Conservation (phyloP, 2,888 invertebrate species). For the Lymantria dispar region DNA sequence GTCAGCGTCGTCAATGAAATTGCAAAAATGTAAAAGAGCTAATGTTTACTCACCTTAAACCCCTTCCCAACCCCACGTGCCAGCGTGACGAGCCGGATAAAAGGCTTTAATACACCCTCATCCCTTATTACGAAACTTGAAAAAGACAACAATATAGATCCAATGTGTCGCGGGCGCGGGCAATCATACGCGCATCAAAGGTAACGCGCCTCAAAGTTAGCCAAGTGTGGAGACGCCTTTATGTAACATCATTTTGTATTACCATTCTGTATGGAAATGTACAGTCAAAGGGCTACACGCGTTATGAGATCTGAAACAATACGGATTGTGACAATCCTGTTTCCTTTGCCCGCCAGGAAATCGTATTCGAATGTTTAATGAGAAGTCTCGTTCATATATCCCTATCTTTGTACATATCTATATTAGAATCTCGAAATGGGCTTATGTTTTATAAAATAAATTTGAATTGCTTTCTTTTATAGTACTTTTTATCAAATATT, state of each 20-base stretch:
- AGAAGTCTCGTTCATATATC: slow-evolving; percentile 55
- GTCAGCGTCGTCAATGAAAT: slow-evolving; percentile 76
- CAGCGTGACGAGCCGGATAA: slow-evolving; percentile 82
- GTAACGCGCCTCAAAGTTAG: slow-evolving; percentile 69
- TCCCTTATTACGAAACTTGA: slow-evolving; percentile 83
- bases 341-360: slow-evolving; percentile 72
- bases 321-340: slow-evolving; percentile 77
- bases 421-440: not conserved
- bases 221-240: slow-evolving; percentile 76
- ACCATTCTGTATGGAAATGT: slow-evolving; percentile 60
- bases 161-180: slow-evolving; percentile 81
- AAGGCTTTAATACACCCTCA: slow-evolving; percentile 83
- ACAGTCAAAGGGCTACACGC: slow-evolving; percentile 75
- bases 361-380: slow-evolving; percentile 77
- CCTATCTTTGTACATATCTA: not conserved
- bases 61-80: slow-evolving; percentile 77
- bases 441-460: not conserved
- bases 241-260: slow-evolving; percentile 64
- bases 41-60: slow-evolving; percentile 82
- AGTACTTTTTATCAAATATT: not conserved
- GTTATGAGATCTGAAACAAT: slow-evolving; percentile 81
- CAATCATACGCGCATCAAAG: slow-evolving; percentile 82
- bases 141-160: slow-evolving; percentile 83
- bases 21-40: slow-evolving; percentile 83
- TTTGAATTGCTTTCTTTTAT: not conserved